Percentiles rank a stretch among this genome's conserved stretches.
Conservation (phyloP, 2,113 vertebrate genomes). For the Theristicus caerulescens region DNA sequence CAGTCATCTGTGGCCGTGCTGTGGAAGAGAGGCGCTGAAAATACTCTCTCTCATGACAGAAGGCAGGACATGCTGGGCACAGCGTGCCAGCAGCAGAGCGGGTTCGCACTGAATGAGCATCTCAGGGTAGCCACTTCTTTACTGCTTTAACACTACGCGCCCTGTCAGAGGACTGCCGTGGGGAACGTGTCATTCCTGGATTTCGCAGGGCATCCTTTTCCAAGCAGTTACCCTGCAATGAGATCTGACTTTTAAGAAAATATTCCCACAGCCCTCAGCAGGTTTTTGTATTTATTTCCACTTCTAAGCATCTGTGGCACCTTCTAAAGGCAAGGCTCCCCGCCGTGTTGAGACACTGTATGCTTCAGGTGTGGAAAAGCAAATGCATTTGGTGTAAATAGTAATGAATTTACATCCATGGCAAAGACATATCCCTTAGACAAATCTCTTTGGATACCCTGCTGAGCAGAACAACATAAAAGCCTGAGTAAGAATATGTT, state of each 20-base stretch:
- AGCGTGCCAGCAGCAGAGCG: not conserved
- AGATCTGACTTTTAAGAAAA: not conserved
- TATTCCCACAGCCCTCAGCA: not conserved
- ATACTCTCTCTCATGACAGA: not conserved
- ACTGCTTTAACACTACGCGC: not conserved
- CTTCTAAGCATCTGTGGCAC: not conserved
- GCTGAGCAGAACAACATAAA: not conserved
- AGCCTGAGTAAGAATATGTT: not conserved
- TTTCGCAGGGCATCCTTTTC: not conserved
- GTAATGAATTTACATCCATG: not conserved
- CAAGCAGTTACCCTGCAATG: not conserved
- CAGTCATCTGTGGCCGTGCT: not conserved
- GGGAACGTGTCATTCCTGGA: not conserved
- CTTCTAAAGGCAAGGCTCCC: not conserved
- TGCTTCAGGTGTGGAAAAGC: not conserved
- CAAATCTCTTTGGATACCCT: not conserved
- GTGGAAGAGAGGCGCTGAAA: not conserved
- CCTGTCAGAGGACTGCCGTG: not conserved
- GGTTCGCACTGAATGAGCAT: not conserved
- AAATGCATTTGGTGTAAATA: not conserved
- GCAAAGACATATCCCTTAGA: not conserved
- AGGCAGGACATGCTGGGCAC: rapidly evolving
- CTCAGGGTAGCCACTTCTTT: not conserved
- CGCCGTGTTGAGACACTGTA: rapidly evolving
- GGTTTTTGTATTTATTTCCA: not conserved